A percentile compares a stretch with the other conserved stretches of the same genome.
These are phyloP conservation scores for Aphaenogaster floridana DNA, from an alignment of 1,140 invertebrate species.

Conservation along the genomic window DNA sequence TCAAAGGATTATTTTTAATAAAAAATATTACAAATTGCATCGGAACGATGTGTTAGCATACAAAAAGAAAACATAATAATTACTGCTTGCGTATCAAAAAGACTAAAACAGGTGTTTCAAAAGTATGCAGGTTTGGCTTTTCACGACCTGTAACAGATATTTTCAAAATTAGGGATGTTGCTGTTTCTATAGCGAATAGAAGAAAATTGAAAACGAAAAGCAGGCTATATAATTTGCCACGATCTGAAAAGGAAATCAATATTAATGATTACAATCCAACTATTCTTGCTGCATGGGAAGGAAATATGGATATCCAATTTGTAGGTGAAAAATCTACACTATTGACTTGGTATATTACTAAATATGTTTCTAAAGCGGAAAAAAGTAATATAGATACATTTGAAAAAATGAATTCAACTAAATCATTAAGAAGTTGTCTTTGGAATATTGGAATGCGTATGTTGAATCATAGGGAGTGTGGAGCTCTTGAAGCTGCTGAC, in stretches of 20 bases:
- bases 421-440: constrained; percentile 63
- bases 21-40: too few relatives aligned
- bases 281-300: neutral
- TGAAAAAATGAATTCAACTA: constrained; percentile 64
- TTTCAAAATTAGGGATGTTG: constrained; percentile 69
- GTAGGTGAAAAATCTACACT: neutral
- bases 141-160: constrained; percentile 69
- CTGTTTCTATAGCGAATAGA: constrained; percentile 71
- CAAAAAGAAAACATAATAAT: constrained; percentile 59
- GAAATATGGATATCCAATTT: neutral
- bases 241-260: constrained; percentile 67
- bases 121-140: constrained; percentile 77
- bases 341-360: constrained; percentile 76
- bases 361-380: constrained; percentile 73
- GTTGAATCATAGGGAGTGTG: constrained; percentile 79
- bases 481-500: constrained; percentile 71
- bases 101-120: constrained; percentile 35
- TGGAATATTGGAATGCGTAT: constrained; percentile 72
- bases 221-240: constrained; percentile 66
- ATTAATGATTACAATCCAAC: constrained; percentile 82
- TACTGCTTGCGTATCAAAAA: constrained; percentile 69
- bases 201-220: constrained; percentile 74
- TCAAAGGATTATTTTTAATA: too few relatives aligned
- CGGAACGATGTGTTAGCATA: too few relatives aligned
- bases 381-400: constrained; percentile 62